Percentiles rank a stretch among this genome's conserved stretches.
These are phyloP conservation scores for Malurus splendens DNA, from an alignment of 2,797 vertebrate genomes.

Conservation along the genomic window DNA sequence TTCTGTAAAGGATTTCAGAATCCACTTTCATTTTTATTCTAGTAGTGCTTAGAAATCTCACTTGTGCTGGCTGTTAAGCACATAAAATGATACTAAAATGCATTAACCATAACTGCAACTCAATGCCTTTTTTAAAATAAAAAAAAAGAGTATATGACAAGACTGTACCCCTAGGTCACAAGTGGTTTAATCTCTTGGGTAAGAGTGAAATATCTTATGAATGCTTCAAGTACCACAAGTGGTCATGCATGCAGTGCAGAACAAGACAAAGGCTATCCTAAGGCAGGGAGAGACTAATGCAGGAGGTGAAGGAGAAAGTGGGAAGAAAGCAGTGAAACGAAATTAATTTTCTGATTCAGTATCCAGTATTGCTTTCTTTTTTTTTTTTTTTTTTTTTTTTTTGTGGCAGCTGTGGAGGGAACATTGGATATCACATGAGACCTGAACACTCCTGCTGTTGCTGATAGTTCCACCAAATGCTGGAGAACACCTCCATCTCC, in stretches of 20 bases:
- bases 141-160: too few species aligned
- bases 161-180: not conserved
- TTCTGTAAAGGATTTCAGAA: not conserved
- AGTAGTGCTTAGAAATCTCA: not conserved
- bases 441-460: not conserved
- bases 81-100: not conserved
- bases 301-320: not conserved
- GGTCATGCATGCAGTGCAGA: not conserved
- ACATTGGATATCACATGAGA: not conserved
- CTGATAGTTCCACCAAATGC: not conserved
- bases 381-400: not conserved
- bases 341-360: not conserved
- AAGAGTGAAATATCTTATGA: not conserved
- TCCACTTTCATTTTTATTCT: not conserved
- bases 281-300: not conserved
- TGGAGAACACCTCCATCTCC: not conserved
- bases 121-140: not conserved
- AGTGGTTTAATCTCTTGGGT: not conserved
- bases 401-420: not conserved
- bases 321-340: not conserved
- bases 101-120: not conserved
- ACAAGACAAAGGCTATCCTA: not conserved
- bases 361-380: not conserved
- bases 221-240: not conserved
- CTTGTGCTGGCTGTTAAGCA: not conserved